Evolutionary conservation across 2,113 vertebrate species (phyloP), one percentile per base, ranked within the genome.

Genomic region (Phaethornis superciliosus): DNA sequence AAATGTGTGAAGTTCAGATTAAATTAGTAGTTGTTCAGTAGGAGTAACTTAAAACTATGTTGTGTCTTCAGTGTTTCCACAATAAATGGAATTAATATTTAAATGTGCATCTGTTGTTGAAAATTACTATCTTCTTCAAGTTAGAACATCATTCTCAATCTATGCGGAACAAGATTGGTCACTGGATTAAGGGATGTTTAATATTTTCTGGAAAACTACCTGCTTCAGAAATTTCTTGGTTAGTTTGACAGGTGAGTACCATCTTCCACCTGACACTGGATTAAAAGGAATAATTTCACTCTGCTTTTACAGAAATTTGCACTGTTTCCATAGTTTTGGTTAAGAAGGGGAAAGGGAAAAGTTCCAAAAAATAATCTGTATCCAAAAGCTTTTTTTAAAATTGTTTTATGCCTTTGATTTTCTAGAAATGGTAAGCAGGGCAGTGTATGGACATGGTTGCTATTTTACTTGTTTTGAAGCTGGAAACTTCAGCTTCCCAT

Each of bases 81-180:
- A 96, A 93, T 95, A 96, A 97, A 95, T 59, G 6, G 76, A 80
- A 37, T 35, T 5, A 95, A 40, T 85, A 67, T 77, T 93, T 82
- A 63, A 19, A 28, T 49, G n/a, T 75, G 82, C 59, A 71, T 63
- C 27, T 56, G 19, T 79, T 94, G 51, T 63, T 86, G 82, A 60
- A 93, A 88, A 54, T 83, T 24, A 51, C 56, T 60, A 3, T 85
- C 26, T 91, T 67, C 19, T 12, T 72, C 63, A 92, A 87, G 54
- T 79, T 81, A 23, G 28, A 77, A 27, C 22, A 72, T 10, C 20
- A 19, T 35, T 83, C 59, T 84, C 42, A 68, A 94, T 69, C 51
- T 65, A 27, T 65, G 33, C 59, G 55, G 63, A 69, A 49, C 27
- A 65, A 46, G 12, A 22, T 6, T 65, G 35, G 46, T 68, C n/a